Conservation (phyloP, 2,888 invertebrate species). For the Cephalotes varians region DNA sequence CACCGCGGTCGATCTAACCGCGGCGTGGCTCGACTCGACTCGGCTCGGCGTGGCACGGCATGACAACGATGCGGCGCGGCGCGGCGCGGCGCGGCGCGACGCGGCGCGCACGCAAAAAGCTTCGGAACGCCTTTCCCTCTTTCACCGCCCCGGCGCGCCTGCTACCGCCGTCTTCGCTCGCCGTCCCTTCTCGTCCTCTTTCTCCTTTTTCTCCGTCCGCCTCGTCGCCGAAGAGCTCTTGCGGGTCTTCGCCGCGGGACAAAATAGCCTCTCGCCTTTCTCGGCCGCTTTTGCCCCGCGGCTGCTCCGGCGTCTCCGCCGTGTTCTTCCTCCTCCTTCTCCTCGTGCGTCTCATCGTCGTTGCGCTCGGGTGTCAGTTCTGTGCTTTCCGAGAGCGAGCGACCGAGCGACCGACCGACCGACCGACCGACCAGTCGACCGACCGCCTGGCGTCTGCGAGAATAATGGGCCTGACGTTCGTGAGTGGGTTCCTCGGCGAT, state of each 20-base stretch:
- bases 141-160: slow-evolving; percentile 38
- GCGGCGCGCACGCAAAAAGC: slow-evolving; percentile 1
- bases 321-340: not conserved
- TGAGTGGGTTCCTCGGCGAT: slow-evolving; percentile 61
- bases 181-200: slow-evolving; percentile 37
- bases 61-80: slow-evolving; percentile 21
- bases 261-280: slow-evolving; percentile 76
- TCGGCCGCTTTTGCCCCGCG: slow-evolving; percentile 43
- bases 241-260: slow-evolving; percentile 65
- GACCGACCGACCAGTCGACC: slow-evolving; percentile 58
- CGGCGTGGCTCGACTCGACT: slow-evolving; percentile 53
- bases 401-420: slow-evolving; percentile 17
- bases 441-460: slow-evolving; percentile 72
- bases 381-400: slow-evolving; percentile 58
- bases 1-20: slow-evolving; percentile 60
- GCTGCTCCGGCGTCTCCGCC: slow-evolving; percentile 25
- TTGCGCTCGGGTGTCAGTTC: slow-evolving; percentile 33
- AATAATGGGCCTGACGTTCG: slow-evolving; percentile 77
- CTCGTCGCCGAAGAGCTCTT: slow-evolving; percentile 46
- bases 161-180: slow-evolving; percentile 35
- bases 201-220: slow-evolving; percentile 21
- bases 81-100: not conserved
- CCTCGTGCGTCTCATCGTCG: slow-evolving; percentile 11
- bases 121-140: slow-evolving; percentile 27
- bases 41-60: slow-evolving; percentile 35